phyloP scores from a whole-genome alignment of 2,113 vertebrate genomes.

The Triplophysa rosa region DNA sequence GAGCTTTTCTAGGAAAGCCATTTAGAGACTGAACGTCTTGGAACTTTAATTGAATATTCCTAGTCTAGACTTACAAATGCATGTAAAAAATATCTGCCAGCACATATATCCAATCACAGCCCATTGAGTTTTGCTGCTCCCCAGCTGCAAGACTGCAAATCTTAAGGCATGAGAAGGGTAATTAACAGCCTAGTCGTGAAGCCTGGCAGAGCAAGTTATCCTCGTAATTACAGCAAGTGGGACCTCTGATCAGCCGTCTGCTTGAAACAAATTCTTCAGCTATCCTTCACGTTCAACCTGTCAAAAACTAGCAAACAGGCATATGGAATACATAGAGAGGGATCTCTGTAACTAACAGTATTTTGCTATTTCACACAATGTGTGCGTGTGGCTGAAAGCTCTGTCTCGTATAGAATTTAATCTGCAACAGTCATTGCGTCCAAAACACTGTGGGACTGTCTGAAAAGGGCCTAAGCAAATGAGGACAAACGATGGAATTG shows the following conservation, averaged over 20 bases:
- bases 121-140: conserved; percentile 42
- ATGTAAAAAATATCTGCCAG: conserved; percentile 34
- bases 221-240: conserved; percentile 46
- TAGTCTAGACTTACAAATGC: conserved; percentile 1
- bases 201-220: conserved; percentile 52
- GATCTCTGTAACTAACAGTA: conserved; percentile 20
- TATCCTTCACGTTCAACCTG: conserved; percentile 32
- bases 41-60: not conserved
- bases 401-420: not conserved
- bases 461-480: conserved; percentile 5
- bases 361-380: not conserved
- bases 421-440: not conserved
- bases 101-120: conserved; percentile 40
- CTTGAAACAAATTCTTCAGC: not conserved
- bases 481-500: conserved; percentile 1
- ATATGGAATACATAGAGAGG: conserved; percentile 9
- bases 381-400: not conserved
- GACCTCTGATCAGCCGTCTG: conserved; percentile 34
- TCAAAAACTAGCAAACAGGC: conserved; percentile 7
- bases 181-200: conserved; percentile 50
- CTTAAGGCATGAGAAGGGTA: conserved; percentile 48
- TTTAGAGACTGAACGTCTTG: too few relatives aligned
- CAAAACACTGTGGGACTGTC: not conserved
- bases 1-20: too few relatives aligned
- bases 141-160: conserved; percentile 43